Base-by-base conservation (phyloP, 1,140 invertebrate genomes). In the Latrodectus geometricus region DNA sequence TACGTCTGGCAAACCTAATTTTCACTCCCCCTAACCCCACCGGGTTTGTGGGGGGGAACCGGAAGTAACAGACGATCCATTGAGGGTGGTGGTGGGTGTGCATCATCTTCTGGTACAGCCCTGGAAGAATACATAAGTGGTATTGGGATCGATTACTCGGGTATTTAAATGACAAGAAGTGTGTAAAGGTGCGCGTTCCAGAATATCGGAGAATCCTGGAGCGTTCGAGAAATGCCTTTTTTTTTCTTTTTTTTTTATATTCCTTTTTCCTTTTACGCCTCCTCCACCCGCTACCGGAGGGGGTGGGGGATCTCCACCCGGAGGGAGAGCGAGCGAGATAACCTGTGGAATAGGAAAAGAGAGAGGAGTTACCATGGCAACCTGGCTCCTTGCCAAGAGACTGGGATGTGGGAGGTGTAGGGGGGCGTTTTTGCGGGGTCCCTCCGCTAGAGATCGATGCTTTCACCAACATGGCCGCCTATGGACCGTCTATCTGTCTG, bases 291-390 rank as follows among this genome's bases (percentile, higher is more conserved):
- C 54, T 23, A 17, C 54, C 56, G 12, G 20, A 7, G 68, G 77
- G 65, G 66, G 77, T 12, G 23, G 65, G n/a, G 20, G 21, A 14
- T 14, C 15, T 77, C 12, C 35, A 9, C 8, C 12, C 8, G 23
- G 35, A n/a, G 35, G 50, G 52, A 56, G 54, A 20, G 69, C 23
- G 12, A 54, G 20, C 61, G 48, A 84, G 81, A 84, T 84, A 84
- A 84, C 81, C 81, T 84, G 81, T 84, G 81, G 81, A 84, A 84
- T 76, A 84, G 72, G 81, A 84, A 84, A 82, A 75, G 81, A 83
- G 72, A 68, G 54, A 52, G 54, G 68, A 21, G 81, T 84, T 75
- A 20, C 56, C 81, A 84, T 75, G 61, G 73, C 17, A 35, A 84
- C 61, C 73, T 84, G 81, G 81, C 81, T 49, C 69, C 21, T 21